These are phyloP conservation scores for Pristionchus japonicus DNA, from an alignment of 2,888 invertebrate species.

Conservation along the genomic window DNA sequence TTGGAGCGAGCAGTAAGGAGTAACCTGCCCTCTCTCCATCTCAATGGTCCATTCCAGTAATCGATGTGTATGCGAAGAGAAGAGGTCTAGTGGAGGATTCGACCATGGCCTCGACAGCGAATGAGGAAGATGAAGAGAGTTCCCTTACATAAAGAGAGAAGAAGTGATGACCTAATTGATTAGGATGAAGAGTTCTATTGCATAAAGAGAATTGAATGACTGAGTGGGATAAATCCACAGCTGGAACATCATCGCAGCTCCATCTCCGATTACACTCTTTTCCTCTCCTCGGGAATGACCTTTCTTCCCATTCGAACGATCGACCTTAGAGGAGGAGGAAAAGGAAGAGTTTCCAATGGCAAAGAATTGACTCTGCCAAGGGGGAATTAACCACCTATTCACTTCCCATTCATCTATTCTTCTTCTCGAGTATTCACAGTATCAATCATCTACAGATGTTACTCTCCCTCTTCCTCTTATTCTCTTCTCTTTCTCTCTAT, in stretches of 20 bases:
- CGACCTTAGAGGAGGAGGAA: not conserved
- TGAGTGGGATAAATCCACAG: not conserved
- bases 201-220: not conserved
- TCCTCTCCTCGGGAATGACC: not conserved
- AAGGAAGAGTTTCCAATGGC: not conserved
- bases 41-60: not conserved
- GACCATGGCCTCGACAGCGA: not conserved
- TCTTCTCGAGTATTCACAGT: not conserved
- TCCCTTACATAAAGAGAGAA: not conserved
- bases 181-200: too few species aligned
- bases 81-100: conserved; percentile 12
- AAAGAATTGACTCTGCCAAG: not conserved
- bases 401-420: not conserved
- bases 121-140: not conserved
- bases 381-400: not conserved
- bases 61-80: conserved; percentile 12
- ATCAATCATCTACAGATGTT: not conserved
- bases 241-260: not conserved
- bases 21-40: not conserved
- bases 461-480: not conserved
- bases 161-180: too few species aligned
- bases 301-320: not conserved
- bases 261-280: not conserved
- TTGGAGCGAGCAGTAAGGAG: not conserved
- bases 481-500: not conserved